Evolutionary conservation across 2,888 invertebrate species (phyloP).

Genomic region (Cephus nigrinus): DNA sequence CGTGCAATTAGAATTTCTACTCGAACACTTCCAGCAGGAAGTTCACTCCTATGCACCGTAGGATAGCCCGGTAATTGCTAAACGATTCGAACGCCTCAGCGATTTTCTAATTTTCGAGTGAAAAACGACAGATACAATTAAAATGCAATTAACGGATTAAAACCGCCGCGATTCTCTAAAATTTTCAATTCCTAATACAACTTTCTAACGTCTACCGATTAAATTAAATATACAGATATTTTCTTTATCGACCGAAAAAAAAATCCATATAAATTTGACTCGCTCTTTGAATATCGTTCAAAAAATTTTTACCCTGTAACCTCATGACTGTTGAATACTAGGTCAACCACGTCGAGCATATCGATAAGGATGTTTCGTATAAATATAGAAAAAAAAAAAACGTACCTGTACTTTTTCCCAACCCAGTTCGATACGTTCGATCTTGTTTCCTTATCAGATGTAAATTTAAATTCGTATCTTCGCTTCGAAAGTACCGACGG

Average conservation of each 20-base stretch:
- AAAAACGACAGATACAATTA: background rate
- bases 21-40: background rate
- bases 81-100: background rate
- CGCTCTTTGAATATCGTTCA: background rate
- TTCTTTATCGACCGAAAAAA: background rate
- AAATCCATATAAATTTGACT: background rate
- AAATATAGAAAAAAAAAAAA: background rate
- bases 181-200: background rate
- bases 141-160: background rate
- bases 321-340: background rate
- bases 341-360: background rate
- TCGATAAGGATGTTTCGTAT: background rate
- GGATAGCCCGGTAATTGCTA: background rate
- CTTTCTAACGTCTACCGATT: background rate
- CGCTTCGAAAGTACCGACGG: background rate
- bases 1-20: background rate
- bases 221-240: background rate
- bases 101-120: background rate
- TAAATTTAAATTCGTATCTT: background rate
- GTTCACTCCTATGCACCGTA: background rate
- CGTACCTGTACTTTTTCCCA: background rate
- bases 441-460: background rate
- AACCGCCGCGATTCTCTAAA: background rate
- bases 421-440: background rate
- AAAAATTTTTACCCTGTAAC: background rate